A percentile compares a stretch with the other conserved stretches of the same genome.
phyloP scores from a whole-genome alignment of 2,797 vertebrate genomes.

The Carcharodon carcharias region DNA sequence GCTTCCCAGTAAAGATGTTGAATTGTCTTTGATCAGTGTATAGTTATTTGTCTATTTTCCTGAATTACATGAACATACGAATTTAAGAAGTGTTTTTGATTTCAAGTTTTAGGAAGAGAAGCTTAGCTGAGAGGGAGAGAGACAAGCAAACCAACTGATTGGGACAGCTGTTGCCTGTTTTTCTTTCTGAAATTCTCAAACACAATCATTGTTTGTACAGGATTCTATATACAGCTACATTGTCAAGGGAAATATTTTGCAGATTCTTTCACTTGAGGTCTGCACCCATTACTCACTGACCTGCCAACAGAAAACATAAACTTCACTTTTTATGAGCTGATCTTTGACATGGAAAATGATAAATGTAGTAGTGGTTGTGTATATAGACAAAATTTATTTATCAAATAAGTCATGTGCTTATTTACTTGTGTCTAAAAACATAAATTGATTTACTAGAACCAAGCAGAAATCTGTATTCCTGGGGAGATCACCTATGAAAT shows the following conservation, averaged over 20 bases:
- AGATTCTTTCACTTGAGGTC: neutral
- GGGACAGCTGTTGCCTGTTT: neutral
- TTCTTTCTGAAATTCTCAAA: neutral
- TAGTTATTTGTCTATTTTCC: neutral
- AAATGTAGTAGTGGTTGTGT: neutral
- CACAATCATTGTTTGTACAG: neutral
- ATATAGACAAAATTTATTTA: neutral
- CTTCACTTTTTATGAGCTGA: neutral
- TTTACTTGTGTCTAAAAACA: neutral
- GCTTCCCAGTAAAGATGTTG: neutral
- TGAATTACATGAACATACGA: neutral
- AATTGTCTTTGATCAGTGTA: neutral
- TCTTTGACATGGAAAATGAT: neutral
- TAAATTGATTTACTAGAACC: neutral
- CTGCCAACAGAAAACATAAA: neutral
- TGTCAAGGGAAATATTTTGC: neutral
- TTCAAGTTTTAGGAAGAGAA: neutral
- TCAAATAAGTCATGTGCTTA: neutral
- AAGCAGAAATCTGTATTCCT: neutral
- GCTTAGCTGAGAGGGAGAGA: neutral
- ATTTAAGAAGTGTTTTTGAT: neutral
- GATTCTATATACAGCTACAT: neutral
- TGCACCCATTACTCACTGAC: neutral
- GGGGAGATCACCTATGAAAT: neutral
- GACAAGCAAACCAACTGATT: neutral